Conservation (phyloP, 2,797 vertebrate species). For the Smutsia temminckii region DNA sequence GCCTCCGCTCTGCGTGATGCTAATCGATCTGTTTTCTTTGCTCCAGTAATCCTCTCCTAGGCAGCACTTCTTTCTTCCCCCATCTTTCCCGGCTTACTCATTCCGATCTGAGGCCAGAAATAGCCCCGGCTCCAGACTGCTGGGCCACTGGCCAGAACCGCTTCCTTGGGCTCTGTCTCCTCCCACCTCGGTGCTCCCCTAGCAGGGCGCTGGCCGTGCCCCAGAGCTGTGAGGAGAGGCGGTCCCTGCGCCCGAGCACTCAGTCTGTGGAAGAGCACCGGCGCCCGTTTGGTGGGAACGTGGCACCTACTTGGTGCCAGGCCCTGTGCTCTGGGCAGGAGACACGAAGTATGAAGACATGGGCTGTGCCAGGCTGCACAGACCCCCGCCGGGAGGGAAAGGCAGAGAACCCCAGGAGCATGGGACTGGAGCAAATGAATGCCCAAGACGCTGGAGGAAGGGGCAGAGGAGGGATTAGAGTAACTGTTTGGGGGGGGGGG, state of each 20-base stretch:
- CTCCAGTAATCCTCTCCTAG: background rate
- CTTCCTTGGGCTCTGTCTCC: rapidly evolving
- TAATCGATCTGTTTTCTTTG: constrained; percentile 56
- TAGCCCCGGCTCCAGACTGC: background rate
- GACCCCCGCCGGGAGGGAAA: rapidly evolving
- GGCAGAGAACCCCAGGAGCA: rapidly evolving
- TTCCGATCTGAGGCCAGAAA: background rate
- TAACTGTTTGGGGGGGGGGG: no score
- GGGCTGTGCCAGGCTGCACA: background rate
- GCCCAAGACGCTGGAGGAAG: background rate
- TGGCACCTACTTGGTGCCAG: rapidly evolving
- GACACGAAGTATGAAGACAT: rapidly evolving
- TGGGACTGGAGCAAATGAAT: background rate
- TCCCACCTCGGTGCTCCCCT: rapidly evolving
- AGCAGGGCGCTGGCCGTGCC: background rate
- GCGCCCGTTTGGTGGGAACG: rapidly evolving
- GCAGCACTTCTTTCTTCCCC: background rate
- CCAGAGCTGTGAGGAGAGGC: background rate
- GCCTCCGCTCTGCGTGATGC: background rate
- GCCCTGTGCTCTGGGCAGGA: background rate
- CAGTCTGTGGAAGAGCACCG: background rate
- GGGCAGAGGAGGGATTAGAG: background rate
- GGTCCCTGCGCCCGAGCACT: no score
- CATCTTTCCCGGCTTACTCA: background rate
- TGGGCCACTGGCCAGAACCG: background rate